Conservation (phyloP, 2,797 vertebrate genomes). For the Mastacembelus armatus region DNA sequence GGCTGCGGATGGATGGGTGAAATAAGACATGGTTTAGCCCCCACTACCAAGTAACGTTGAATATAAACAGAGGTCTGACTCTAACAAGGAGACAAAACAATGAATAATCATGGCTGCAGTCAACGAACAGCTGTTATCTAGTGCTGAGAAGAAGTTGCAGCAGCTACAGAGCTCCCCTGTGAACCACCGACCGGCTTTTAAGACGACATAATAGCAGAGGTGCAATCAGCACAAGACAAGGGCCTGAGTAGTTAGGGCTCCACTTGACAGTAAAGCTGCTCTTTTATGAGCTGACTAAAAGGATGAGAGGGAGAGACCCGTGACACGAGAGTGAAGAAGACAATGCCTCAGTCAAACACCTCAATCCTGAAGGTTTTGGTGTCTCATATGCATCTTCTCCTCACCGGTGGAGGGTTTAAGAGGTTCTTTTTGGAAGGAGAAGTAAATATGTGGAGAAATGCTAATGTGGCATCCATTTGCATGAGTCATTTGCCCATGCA, state of each 20-base stretch:
- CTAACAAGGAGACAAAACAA: neutral
- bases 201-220: constrained; percentile 33
- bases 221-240: constrained; percentile 43
- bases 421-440: constrained; percentile 30
- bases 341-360: constrained; percentile 8
- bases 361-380: neutral
- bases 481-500: constrained; percentile 65
- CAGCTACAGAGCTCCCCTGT: constrained; percentile 31
- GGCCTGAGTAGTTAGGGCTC: constrained; percentile 25
- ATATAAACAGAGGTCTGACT: neutral
- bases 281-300: constrained; percentile 37
- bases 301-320: neutral
- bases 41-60: neutral
- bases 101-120: neutral
- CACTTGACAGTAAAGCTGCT: constrained; percentile 33
- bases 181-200: constrained; percentile 37
- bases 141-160: constrained; percentile 17
- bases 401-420: constrained; percentile 1
- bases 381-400: neutral
- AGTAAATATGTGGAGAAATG: constrained; percentile 69
- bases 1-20: constrained; percentile 22
- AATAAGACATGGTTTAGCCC: constrained; percentile 44
- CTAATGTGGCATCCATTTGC: constrained; percentile 77
- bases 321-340: neutral
- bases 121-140: constrained; percentile 14